phyloP scores from a whole-genome alignment of 1,140 invertebrate species.

The Anoplophora glabripennis region DNA sequence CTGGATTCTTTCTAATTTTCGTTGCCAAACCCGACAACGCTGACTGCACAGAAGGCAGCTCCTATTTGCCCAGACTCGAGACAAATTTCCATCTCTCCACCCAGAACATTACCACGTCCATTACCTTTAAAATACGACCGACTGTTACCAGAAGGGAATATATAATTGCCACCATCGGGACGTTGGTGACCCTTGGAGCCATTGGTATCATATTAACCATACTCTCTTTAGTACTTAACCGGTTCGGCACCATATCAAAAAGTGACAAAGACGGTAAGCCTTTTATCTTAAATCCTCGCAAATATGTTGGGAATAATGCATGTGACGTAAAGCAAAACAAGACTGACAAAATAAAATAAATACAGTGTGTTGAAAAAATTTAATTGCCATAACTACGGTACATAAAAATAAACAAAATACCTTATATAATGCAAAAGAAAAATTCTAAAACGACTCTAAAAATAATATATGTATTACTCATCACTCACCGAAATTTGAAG shows the following conservation, averaged over 20 bases:
- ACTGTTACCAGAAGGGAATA: slow-evolving; percentile 30
- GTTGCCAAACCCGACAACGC: slow-evolving; percentile 74
- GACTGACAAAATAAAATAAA: no score
- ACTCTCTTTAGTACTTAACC: slow-evolving; percentile 29
- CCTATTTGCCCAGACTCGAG: slow-evolving; percentile 44
- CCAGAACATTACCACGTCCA: slow-evolving; percentile 49
- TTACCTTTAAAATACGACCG: slow-evolving; percentile 34
- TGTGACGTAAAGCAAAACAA: no score
- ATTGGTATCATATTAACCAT: slow-evolving; percentile 25
- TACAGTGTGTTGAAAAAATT: no score
- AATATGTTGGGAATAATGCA: no score
- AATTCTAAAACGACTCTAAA: no score
- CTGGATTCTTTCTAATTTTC: slow-evolving; percentile 77
- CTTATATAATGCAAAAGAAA: no score
- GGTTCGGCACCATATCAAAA: slow-evolving; percentile 28
- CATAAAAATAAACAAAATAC: no score
- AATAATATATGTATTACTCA: no score
- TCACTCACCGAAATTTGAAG: no score
- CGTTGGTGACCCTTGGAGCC: slow-evolving; percentile 13
- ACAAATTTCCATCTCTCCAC: slow-evolving; percentile 46
- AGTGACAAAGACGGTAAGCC: slow-evolving; percentile 14
- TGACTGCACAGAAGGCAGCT: slow-evolving; percentile 58
- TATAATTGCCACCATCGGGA: slow-evolving; percentile 20
- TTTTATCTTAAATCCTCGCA: no score
- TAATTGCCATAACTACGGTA: no score